phyloP scores from a whole-genome alignment of 2,888 invertebrate genomes.

The Argyresthia albistria region DNA sequence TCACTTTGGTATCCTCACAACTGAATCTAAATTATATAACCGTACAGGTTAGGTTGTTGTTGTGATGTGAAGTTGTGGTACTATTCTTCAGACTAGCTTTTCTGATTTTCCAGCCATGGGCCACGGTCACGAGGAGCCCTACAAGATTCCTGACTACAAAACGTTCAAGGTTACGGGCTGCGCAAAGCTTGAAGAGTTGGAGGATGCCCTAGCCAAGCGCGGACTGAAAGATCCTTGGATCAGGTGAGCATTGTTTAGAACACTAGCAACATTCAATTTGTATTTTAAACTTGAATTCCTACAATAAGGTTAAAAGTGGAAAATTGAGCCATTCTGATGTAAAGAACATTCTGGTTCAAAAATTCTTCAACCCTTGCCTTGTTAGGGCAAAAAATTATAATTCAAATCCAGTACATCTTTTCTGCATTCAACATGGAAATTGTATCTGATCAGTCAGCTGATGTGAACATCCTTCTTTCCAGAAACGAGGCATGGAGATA shows the following conservation, averaged over 20 bases:
- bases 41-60: neutral
- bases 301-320: neutral
- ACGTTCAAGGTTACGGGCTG: constrained; percentile 82
- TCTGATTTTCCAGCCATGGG: constrained; percentile 27
- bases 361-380: too few species aligned
- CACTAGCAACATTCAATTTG: too few species aligned
- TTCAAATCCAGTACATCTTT: neutral
- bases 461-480: constrained; percentile 15
- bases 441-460: neutral
- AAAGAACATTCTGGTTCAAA: neutral
- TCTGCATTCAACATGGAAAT: neutral
- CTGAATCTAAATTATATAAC: neutral
- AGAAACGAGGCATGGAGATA: constrained; percentile 91
- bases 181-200: constrained; percentile 75
- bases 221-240: constrained; percentile 91
- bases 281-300: neutral
- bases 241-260: constrained; percentile 57
- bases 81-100: neutral
- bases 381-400: too few species aligned
- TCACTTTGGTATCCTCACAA: neutral
- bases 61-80: neutral
- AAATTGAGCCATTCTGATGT: neutral
- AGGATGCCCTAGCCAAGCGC: constrained; percentile 76
- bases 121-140: constrained; percentile 64
- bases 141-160: constrained; percentile 79